phyloP scores from a whole-genome alignment of 2,113 vertebrate genomes.

The Tragelaphus imberbis region DNA sequence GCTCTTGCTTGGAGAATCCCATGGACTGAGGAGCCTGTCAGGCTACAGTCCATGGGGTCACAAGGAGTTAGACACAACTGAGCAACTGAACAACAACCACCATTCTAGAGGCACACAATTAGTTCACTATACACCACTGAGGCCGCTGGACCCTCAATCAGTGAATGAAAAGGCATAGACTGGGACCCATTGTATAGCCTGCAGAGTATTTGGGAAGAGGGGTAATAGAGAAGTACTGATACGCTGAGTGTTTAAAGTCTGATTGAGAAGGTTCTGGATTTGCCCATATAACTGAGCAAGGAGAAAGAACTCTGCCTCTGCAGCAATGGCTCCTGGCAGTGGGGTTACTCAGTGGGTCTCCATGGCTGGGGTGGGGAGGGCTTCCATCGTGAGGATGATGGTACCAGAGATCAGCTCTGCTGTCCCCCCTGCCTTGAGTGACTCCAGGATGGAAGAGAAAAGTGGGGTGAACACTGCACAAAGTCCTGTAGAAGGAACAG shows the following conservation, averaged over 20 bases:
- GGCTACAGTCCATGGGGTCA: not conserved
- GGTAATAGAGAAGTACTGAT: not conserved
- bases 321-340: not conserved
- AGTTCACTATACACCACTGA: not conserved
- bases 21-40: not conserved
- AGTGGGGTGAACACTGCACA: not conserved
- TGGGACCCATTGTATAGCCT: not conserved
- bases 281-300: not conserved
- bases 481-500: not conserved
- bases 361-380: accelerated
- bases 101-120: not conserved
- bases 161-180: not conserved
- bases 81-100: not conserved
- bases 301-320: not conserved
- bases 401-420: not conserved
- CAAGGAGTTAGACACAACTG: not conserved
- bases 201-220: not conserved
- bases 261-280: not conserved
- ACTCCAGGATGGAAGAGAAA: not conserved
- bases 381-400: not conserved
- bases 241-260: not conserved
- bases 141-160: not conserved
- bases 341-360: no score
- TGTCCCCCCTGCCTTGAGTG: not conserved
- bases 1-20: not conserved